phyloP scores from a whole-genome alignment of 1,140 invertebrate genomes.

The Euwallacea similis region DNA sequence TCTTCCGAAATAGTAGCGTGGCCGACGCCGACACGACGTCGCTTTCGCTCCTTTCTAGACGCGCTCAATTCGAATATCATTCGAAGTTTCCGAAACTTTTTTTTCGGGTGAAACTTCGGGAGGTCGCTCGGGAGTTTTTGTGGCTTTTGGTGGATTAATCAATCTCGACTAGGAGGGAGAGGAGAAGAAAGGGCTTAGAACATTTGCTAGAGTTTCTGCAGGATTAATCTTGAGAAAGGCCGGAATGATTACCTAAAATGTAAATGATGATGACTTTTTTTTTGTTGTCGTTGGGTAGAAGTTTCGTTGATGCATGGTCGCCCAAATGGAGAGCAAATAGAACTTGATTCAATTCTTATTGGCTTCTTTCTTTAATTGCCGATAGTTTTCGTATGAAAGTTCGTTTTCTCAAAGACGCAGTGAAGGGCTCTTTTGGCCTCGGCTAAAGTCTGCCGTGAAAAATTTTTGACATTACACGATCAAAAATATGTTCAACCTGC shows the following conservation, averaged over 20 bases:
- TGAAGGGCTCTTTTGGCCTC: too few species aligned
- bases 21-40: conserved; percentile 22
- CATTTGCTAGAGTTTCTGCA: too few species aligned
- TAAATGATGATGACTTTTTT: neutral
- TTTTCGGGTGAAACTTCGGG: neutral
- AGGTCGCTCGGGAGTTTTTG: neutral
- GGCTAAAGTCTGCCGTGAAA: too few species aligned
- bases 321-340: too few species aligned
- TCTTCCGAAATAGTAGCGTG: conserved; percentile 30
- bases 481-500: too few species aligned
- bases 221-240: too few species aligned
- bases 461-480: too few species aligned
- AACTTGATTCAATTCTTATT: neutral
- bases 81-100: neutral
- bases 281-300: conserved; percentile 5
- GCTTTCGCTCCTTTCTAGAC: conserved; percentile 3
- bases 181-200: neutral
- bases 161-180: neutral
- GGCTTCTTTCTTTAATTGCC: too few species aligned
- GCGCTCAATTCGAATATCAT: neutral
- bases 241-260: neutral
- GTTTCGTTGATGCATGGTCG: neutral
- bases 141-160: neutral
- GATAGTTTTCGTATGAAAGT: too few species aligned
- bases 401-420: too few species aligned